These are phyloP conservation scores for Euphydryas editha DNA, from an alignment of 2,888 invertebrate species.

Conservation along the genomic window DNA sequence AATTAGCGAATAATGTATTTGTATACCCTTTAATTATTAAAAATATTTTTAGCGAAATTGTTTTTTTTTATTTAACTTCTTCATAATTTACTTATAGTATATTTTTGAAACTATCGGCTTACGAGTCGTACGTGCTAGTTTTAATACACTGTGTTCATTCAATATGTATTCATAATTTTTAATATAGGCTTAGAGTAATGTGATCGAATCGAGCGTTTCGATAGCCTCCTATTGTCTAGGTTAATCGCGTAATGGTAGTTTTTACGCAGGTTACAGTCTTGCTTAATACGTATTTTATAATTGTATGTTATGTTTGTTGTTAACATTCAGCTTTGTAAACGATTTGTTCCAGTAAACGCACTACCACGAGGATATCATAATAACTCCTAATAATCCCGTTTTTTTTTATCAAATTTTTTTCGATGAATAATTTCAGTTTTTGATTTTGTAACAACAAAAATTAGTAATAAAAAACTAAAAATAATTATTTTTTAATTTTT, in stretches of 20 bases:
- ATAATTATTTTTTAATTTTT: no score
- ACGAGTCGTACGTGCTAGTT: slow-evolving; percentile 52
- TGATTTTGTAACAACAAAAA: no score
- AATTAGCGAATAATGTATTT: slow-evolving; percentile 59
- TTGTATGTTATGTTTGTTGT: slow-evolving; percentile 26
- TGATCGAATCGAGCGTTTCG: slow-evolving; percentile 42
- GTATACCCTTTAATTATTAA: slow-evolving; percentile 63
- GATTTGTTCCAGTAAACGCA: not conserved
- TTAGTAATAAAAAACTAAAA: no score
- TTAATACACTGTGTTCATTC: slow-evolving; percentile 76
- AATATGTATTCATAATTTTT: slow-evolving; percentile 73
- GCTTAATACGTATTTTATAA: slow-evolving; percentile 34
- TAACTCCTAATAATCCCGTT: slow-evolving; percentile 12
- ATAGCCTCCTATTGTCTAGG: slow-evolving; percentile 40
- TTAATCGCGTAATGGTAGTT: slow-evolving; percentile 36
- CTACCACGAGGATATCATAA: slow-evolving; percentile 15
- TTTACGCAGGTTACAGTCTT: slow-evolving; percentile 31
- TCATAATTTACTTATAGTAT: slow-evolving; percentile 51
- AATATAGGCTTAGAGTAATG: slow-evolving; percentile 51
- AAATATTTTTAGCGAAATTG: slow-evolving; percentile 74
- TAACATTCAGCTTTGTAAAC: slow-evolving; percentile 1
- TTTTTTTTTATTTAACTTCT: no score
- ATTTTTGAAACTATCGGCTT: slow-evolving; percentile 50
- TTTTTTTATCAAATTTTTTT: no score
- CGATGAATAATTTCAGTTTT: no score